These are phyloP conservation scores for Cotesia vestalis DNA, from an alignment of 1,140 invertebrate species.

Conservation along the genomic window DNA sequence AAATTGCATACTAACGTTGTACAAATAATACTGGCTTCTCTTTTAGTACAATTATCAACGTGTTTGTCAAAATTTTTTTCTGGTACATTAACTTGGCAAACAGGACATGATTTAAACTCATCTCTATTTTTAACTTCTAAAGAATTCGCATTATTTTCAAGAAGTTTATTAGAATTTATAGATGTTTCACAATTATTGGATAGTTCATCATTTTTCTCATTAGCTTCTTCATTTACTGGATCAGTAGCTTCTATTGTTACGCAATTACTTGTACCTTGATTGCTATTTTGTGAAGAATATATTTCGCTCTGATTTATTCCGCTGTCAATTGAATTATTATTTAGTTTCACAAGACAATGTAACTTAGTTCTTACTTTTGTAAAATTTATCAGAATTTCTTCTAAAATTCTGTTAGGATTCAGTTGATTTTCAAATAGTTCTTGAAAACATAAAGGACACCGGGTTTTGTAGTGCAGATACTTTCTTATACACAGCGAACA, in stretches of 20 bases:
- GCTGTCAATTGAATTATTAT: not conserved
- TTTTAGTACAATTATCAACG: conserved; percentile 67
- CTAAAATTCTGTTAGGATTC: conserved; percentile 65
- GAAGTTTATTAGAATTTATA: too few relatives aligned
- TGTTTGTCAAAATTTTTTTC: conserved; percentile 66
- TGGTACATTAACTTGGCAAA: conserved; percentile 65
- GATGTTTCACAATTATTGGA: too few relatives aligned
- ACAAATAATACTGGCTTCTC: conserved; percentile 42
- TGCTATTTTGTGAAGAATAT: too few relatives aligned
- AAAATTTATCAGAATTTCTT: conserved; percentile 59
- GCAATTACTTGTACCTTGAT: too few relatives aligned
- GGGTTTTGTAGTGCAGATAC: conserved; percentile 66
- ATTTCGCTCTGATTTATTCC: not conserved
- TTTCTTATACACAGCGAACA: conserved; percentile 70
- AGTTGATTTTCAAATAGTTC: conserved; percentile 66
- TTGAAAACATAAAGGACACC: conserved; percentile 68
- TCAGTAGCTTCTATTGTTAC: too few relatives aligned
- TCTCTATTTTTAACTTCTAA: conserved; percentile 22
- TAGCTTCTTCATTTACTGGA: too few relatives aligned
- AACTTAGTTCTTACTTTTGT: conserved; percentile 57
- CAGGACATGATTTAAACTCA: conserved; percentile 65
- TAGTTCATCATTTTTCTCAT: too few relatives aligned
- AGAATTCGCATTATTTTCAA: not conserved
- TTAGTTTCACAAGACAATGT: conserved; percentile 21
- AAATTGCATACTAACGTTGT: conserved; percentile 20